These are phyloP conservation scores for Mus spretus DNA, from an alignment of 2,797 vertebrate genomes.

Conservation along the genomic window DNA sequence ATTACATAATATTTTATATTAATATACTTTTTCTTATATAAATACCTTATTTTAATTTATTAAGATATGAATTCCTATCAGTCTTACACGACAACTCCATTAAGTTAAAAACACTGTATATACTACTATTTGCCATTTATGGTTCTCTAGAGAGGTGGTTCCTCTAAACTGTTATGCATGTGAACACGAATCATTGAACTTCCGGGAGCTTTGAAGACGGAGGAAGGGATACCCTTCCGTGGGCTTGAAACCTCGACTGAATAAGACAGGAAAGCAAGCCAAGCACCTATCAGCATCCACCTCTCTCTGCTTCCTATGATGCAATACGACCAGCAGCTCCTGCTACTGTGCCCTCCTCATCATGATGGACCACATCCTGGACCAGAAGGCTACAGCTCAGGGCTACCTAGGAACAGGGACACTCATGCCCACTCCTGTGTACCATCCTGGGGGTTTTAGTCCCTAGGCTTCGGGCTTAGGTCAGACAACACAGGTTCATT, in stretches of 20 bases:
- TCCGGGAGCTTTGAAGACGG: not conserved
- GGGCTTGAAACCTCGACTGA: not conserved
- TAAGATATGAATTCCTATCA: conserved; percentile 31
- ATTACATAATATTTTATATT: not conserved
- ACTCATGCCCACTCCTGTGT: not conserved
- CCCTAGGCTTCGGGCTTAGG: not conserved
- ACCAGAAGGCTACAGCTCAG: not conserved
- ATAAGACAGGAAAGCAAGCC: not conserved
- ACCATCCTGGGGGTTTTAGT: not conserved
- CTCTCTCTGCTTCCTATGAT: not conserved
- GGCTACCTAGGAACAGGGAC: too few relatives aligned
- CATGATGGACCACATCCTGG: not conserved
- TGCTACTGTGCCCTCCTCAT: not conserved
- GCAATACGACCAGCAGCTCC: not conserved
- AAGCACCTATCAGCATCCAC: not conserved
- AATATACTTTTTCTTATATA: not conserved
- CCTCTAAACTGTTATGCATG: not conserved
- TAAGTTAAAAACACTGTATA: not conserved
- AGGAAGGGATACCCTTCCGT: not conserved
- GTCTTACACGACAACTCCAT: not conserved
- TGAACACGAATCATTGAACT: not conserved
- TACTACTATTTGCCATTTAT: conserved; percentile 18
- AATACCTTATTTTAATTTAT: conserved; percentile 15
- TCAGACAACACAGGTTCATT: not conserved
- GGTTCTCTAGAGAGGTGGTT: too few relatives aligned